Evolutionary conservation across 2,113 vertebrate species (phyloP), one percentile per base, ranked within the genome.

Genomic region (Lota lota): DNA sequence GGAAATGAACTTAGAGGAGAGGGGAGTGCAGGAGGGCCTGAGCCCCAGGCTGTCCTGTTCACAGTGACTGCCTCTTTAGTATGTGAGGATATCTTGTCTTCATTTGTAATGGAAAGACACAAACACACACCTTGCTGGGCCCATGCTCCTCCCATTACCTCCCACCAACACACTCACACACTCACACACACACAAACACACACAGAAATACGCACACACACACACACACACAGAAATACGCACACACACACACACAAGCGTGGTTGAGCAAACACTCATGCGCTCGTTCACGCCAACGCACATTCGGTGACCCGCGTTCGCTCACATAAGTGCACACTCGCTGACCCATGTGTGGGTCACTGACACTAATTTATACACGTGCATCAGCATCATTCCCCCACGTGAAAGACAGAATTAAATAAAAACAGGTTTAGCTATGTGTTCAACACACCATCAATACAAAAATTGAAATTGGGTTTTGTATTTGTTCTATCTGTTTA

Each of bases 71-170:
- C 72, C 70, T 66, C 17, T 69, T 12, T 78, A 82, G 77, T 74
- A 78, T 84, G 85, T 77, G 67, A 82, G 76, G 79, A 79, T 84
- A 78, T 68, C 85, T 84, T 79, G 81, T 84, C 81, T 84, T 81
- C 81, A 82, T 84, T 85, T 81, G 85, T 81, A 82, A 85, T 73
- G 72, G 81, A 84, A 82, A 58, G 61, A 69, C 69, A 47, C 40
- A 47, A 10, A 47, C 40, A 47, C 40, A 47, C 40, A 64, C 40
- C 28, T 28, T 28, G 28, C 28, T 28, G 1, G 0, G 28, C 28
- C 1, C 28, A 28, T 4, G 28, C 28, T 28, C 28, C 28, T 28
- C 28, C 28, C 28, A 28, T 28, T 28, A 28, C 28, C 28, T 28
- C 28, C 28, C 28, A 68, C 67, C 70, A 78, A 68, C 58, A 60